Base-by-base conservation (phyloP, 1,140 invertebrate genomes). In the Zaprionus gabonicus region DNA sequence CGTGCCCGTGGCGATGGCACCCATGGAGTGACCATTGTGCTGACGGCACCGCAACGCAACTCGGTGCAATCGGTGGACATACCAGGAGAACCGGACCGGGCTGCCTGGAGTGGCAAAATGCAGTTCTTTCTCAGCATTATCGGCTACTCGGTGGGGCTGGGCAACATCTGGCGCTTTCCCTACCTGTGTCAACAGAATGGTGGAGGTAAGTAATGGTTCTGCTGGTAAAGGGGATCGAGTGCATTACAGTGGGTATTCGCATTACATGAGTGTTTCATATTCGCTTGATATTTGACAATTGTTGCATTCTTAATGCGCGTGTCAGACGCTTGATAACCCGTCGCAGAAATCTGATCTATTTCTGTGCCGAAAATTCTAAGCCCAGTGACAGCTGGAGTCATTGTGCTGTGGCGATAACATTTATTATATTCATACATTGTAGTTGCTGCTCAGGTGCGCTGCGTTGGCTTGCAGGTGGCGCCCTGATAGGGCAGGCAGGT, bases 141-240 rank as follows among this genome's bases (percentile, higher is more conserved):
- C 58, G 97, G 97, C 1, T 98, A 97, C 93, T 97, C 97, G 44
- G 97, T 98, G 6, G 97, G 97, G 0, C 94, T 99, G 23, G 98
- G 97, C 17, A 98, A 98, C 92, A 98, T 99, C 53, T 99, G 98
- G 98, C 95, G 98, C 83, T 99, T 99, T 94, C 98, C 98, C 10
- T 99, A 98, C 92, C 93, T 99, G 63, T 98, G 97, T 88, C 98
- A 98, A 93, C 96, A 98, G 92, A 98, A 99, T 93, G 98, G 98
- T 55, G 98, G 98, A 93, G 98, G 97, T 98, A 91, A 95, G 96
- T 95, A 69, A 55, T 23, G 34, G 1, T 23, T 1, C 1, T 23
- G 23, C 1, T 23, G 23, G 23, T 23, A 2, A 23, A 23, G 23
- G 23, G 15, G 15, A 6, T 23, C 36, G 15, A 25, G 13, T n/a